Evolutionary conservation across 2,888 invertebrate species (phyloP), one percentile per base, ranked within the genome.

Genomic region (Aricia artaxerxes): DNA sequence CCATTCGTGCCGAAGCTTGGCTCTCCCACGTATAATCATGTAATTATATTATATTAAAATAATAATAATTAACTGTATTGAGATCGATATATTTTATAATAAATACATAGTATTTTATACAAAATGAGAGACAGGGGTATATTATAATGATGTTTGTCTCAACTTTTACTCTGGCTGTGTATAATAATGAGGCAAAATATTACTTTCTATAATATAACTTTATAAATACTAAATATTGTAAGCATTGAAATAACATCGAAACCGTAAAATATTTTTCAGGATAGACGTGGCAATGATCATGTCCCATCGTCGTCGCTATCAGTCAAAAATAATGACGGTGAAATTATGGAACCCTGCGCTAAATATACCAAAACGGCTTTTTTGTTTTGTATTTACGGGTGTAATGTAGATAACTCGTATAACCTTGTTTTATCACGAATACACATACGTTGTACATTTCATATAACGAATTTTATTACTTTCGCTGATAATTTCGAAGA

Each of bases 381-480:
- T 24, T 61, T 24, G 61, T 9, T 75, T 72, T 75, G 7, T 44
- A 49, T n/a, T 44, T 44, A 75, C 24, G 44, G 4, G 49, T 75
- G 49, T 24, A 38, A 73, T 73, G 40, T 73, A 73, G 57, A 57
- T 57, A 16, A 16, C 57, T 57, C 57, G 57, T 57, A 16, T 57
- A 16, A 7, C 44, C 73, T 11, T n/a, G 73, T 73, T 16, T 73
- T 73, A 73, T 40, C 73, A 72, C 13, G 44, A 73, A 73, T 73
- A 35, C 40, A 7, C 40, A 40, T 73, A 44, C n/a, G 38, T 16
- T 4, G 57, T 57, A 16, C 57, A 16, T 57, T 57, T 57, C 57
- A 57, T 57, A 57, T 16, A 57, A 57, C 16, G 57, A 16, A 16
- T 16, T 57, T 57, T 57, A 57, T 57, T 16, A 57, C 16, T 57